These are phyloP conservation scores for Hoplostethus atlanticus DNA, from an alignment of 2,797 vertebrate genomes.

Conservation along the genomic window DNA sequence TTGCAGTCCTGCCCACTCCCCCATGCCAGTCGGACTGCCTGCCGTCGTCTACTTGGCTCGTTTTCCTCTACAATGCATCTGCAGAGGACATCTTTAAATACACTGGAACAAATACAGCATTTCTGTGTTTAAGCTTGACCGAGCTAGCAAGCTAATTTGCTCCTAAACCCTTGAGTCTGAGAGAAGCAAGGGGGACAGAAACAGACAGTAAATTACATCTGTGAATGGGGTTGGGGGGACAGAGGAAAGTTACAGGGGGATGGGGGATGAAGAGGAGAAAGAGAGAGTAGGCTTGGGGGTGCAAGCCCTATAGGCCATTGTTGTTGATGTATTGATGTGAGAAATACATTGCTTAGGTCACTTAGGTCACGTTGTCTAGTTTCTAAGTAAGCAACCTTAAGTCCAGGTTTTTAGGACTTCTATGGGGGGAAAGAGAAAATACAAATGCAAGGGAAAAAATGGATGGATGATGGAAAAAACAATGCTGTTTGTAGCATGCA, in stretches of 20 bases:
- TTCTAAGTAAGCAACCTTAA: conserved; percentile 29
- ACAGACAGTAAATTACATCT: conserved; percentile 83
- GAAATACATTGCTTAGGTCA: conserved; percentile 29
- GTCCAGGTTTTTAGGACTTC: conserved; percentile 6
- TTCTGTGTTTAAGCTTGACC: conserved; percentile 87
- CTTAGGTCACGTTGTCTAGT: conserved; percentile 24
- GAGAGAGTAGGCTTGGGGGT: conserved; percentile 11
- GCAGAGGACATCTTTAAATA: conserved; percentile 85
- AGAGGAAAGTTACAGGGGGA: conserved; percentile 48
- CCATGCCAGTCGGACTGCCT: conserved; percentile 33
- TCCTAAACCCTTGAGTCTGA: conserved; percentile 83
- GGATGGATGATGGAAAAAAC: neutral
- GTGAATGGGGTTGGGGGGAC: conserved; percentile 63
- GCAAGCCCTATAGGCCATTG: conserved; percentile 15
- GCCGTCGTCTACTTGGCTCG: conserved; percentile 55
- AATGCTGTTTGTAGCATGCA: neutral
- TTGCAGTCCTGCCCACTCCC: conserved; percentile 44
- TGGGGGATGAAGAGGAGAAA: conserved; percentile 13
- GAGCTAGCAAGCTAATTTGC: conserved; percentile 85
- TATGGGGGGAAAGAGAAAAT: conserved; percentile 4
- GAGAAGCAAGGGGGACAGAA: conserved; percentile 75
- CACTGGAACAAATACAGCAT: conserved; percentile 76
- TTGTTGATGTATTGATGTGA: conserved; percentile 54
- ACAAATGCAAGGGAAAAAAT: conserved; percentile 14
- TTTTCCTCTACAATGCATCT: conserved; percentile 64